These are phyloP conservation scores for Thereva unica DNA, from an alignment of 2,888 invertebrate genomes.

Conservation along the genomic window DNA sequence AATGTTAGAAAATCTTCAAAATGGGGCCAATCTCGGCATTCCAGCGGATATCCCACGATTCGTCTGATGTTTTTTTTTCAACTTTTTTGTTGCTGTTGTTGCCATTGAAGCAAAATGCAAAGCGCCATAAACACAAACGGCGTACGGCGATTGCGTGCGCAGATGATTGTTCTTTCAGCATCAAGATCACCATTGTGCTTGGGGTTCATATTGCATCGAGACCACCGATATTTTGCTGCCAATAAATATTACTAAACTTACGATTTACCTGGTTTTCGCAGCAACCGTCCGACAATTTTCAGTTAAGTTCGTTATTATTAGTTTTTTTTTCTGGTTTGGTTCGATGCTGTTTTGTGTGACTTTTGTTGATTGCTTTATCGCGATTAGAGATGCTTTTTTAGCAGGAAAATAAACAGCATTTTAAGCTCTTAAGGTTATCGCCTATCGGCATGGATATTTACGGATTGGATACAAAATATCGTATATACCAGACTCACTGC, in stretches of 20 bases:
- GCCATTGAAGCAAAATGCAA: conserved; percentile 1
- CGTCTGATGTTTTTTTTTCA: conserved; percentile 9
- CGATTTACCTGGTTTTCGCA: conserved; percentile 4
- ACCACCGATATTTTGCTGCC: neutral
- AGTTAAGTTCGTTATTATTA: too few species aligned
- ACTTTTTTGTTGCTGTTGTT: too few species aligned
- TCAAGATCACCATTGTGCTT: conserved; percentile 17
- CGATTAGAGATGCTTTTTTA: conserved; percentile 14
- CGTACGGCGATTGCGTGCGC: conserved; percentile 18
- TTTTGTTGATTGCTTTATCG: conserved; percentile 29
- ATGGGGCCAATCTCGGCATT: conserved; percentile 28
- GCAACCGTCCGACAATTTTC: too few species aligned
- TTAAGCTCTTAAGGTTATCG: conserved; percentile 2
- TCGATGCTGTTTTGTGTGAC: neutral
- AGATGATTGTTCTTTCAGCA: conserved; percentile 19
- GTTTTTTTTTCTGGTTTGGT: neutral
- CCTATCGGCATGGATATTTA: too few species aligned
- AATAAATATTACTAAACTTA: conserved; percentile 21
- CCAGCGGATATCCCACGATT: conserved; percentile 28
- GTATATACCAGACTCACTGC: too few species aligned
- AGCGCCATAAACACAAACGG: conserved; percentile 23
- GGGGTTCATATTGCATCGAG: neutral
- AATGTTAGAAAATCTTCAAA: conserved; percentile 22
- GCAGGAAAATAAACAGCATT: conserved; percentile 8
- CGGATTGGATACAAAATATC: too few species aligned